These are phyloP conservation scores for Paratrypauchen microcephalus DNA, from an alignment of 2,797 vertebrate genomes.

Conservation along the genomic window DNA sequence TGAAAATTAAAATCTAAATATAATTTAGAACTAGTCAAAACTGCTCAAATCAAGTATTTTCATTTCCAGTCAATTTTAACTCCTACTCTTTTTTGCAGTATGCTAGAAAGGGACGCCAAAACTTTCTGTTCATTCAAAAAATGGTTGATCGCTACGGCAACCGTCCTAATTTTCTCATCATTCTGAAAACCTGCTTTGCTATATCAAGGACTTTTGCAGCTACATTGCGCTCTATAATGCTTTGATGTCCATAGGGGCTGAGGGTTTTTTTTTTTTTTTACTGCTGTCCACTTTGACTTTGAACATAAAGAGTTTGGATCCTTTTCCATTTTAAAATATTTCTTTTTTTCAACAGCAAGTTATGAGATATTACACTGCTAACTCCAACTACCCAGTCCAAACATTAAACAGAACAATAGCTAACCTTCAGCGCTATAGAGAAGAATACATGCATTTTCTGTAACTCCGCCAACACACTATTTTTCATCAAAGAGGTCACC, in stretches of 20 bases:
- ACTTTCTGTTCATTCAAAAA: no score
- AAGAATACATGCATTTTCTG: conserved; percentile 40
- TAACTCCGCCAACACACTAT: conserved; percentile 48
- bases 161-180: no score
- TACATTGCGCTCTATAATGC: conserved; percentile 41
- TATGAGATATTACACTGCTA: conserved; percentile 34
- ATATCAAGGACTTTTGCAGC: conserved; percentile 28
- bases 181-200: background rate
- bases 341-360: conserved; percentile 42
- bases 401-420: conserved; percentile 43
- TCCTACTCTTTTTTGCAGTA: background rate
- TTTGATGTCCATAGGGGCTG: conserved; percentile 25
- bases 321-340: conserved; percentile 35
- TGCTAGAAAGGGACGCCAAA: conserved; percentile 10
- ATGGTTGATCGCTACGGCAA: no score
- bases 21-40: no score
- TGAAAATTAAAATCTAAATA: no score
- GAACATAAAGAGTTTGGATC: conserved; percentile 44
- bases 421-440: conserved; percentile 52
- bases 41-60: background rate
- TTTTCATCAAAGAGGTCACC: conserved; percentile 65
- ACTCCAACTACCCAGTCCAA: conserved; percentile 26
- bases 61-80: background rate
- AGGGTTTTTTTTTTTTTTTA: conserved; percentile 18
- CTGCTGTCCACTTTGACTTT: conserved; percentile 39